Evolutionary conservation across 2,797 vertebrate genomes (phyloP).

Genomic region (Manis pentadactyla): DNA sequence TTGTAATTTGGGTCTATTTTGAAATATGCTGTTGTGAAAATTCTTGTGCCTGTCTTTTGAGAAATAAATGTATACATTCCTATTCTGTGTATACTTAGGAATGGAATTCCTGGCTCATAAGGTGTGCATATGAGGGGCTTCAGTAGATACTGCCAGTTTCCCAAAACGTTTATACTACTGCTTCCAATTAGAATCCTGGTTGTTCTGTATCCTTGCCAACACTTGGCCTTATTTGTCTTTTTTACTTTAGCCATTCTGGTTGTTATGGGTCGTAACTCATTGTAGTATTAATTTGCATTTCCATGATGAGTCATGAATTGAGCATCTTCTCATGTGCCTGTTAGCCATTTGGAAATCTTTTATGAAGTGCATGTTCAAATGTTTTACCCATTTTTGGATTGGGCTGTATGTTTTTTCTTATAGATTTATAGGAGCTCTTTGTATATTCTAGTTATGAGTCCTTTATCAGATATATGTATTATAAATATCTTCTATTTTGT

Average conservation of each 20-base stretch:
- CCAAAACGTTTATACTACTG: neutral
- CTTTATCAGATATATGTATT: neutral
- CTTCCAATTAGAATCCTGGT: neutral
- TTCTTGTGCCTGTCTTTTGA: constrained; percentile 24
- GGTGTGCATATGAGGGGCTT: neutral
- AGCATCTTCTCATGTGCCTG: constrained; percentile 9
- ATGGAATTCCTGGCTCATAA: constrained; percentile 27
- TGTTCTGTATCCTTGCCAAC: neutral
- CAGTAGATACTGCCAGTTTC: neutral
- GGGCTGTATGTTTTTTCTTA: neutral
- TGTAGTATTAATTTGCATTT: constrained; percentile 39
- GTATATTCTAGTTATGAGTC: neutral
- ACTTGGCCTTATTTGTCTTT: neutral
- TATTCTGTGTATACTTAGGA: neutral
- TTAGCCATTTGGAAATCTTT: constrained; percentile 40
- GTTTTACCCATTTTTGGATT: constrained; percentile 15
- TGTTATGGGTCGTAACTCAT: neutral
- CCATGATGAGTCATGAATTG: constrained; percentile 17
- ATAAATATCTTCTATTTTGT: neutral
- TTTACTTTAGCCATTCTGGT: constrained; percentile 6
- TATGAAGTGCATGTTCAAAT: neutral
- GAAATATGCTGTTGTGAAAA: constrained; percentile 20
- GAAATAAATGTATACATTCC: neutral
- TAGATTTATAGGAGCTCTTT: constrained; percentile 15
- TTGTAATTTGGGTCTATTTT: constrained; percentile 20